phyloP scores from a whole-genome alignment of 2,888 invertebrate species.

The Sesamia inferens region DNA sequence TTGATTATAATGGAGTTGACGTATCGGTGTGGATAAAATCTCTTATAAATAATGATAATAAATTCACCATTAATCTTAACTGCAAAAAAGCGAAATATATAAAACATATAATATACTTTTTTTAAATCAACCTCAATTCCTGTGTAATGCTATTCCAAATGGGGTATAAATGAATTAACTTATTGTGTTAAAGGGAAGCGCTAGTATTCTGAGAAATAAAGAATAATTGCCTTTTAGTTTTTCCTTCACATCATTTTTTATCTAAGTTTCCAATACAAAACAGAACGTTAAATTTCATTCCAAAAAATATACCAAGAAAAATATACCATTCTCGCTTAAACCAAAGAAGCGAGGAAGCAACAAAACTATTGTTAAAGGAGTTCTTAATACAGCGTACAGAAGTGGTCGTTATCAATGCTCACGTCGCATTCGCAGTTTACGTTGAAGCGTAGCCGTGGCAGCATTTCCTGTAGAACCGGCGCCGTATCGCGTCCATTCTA shows the following conservation, averaged over 20 bases:
- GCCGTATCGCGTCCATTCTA: slow-evolving; percentile 75
- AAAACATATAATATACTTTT: too few species aligned
- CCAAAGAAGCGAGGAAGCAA: background rate
- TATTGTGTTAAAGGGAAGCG: too few species aligned
- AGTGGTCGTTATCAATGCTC: slow-evolving; percentile 65
- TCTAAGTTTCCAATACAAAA: background rate
- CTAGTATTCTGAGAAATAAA: too few species aligned
- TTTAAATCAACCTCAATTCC: too few species aligned
- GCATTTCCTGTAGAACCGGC: slow-evolving; percentile 77
- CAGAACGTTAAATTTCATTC: background rate
- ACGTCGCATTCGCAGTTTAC: slow-evolving; percentile 67
- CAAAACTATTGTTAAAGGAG: slow-evolving; percentile 43
- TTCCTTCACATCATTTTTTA: background rate
- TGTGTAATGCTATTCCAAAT: too few species aligned
- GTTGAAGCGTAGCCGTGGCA: slow-evolving; percentile 65
- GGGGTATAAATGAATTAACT: too few species aligned
- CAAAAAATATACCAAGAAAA: background rate
- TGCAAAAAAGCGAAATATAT: too few species aligned
- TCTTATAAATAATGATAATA: too few species aligned
- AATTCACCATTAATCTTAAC: too few species aligned
- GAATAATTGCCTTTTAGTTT: too few species aligned
- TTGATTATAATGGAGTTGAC: too few species aligned
- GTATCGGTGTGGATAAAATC: too few species aligned
- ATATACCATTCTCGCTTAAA: background rate
- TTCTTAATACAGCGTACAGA: slow-evolving; percentile 51